Percentiles rank a stretch among this genome's conserved stretches.
These are phyloP conservation scores for Sarotherodon lohbergeri DNA, from an alignment of 2,113 vertebrate genomes.

Conservation along the genomic window DNA sequence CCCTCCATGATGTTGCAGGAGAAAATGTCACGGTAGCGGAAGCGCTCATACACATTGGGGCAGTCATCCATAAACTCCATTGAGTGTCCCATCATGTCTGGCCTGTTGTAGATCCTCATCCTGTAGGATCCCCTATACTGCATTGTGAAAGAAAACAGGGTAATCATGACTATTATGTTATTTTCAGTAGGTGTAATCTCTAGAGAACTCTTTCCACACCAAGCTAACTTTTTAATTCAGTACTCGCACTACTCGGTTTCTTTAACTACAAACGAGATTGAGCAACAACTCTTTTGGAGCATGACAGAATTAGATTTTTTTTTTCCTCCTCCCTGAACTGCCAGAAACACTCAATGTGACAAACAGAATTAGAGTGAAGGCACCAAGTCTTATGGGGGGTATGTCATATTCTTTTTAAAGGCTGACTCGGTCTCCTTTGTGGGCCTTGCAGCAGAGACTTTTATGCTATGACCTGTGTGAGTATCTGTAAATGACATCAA, in stretches of 20 bases:
- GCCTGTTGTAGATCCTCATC: slow-evolving; percentile 71
- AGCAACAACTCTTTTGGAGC: slow-evolving; percentile 12
- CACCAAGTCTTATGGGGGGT: slow-evolving; percentile 47
- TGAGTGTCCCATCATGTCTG: slow-evolving; percentile 64
- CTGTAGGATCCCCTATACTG: slow-evolving; percentile 70
- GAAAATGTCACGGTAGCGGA: slow-evolving; percentile 65
- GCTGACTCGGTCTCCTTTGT: slow-evolving; percentile 60
- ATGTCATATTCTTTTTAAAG: slow-evolving; percentile 61
- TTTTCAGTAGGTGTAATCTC: not conserved
- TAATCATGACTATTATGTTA: not conserved
- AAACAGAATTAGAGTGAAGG: slow-evolving; percentile 64
- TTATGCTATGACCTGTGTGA: slow-evolving; percentile 50
- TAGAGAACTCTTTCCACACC: not conserved
- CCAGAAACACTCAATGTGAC: slow-evolving; percentile 52
- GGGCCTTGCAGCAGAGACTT: slow-evolving; percentile 57
- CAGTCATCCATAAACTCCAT: slow-evolving; percentile 74
- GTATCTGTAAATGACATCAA: slow-evolving; percentile 69
- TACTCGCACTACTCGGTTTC: not conserved
- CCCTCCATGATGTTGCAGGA: slow-evolving; percentile 70
- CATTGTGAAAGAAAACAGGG: not conserved
- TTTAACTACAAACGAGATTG: slow-evolving; percentile 19
- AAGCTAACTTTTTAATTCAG: slow-evolving; percentile 20
- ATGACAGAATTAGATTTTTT: slow-evolving; percentile 11
- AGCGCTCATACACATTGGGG: slow-evolving; percentile 64
- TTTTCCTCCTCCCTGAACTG: slow-evolving; percentile 8